Percentiles rank a stretch among this genome's conserved stretches.
Conservation (phyloP, 1,140 invertebrate species). For the Psilanteris sp. region DNA sequence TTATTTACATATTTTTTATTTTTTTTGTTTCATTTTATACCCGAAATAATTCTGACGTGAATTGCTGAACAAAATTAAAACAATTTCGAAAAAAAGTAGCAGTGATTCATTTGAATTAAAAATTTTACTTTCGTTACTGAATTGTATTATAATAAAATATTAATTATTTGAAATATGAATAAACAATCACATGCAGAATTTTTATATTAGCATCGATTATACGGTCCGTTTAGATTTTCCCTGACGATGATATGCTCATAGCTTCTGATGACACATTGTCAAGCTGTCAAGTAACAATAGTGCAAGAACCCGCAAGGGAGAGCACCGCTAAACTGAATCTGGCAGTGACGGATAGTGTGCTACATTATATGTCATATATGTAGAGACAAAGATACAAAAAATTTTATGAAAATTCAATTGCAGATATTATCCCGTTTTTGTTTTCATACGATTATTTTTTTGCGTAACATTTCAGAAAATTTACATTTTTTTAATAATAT, state of each 20-base stretch:
- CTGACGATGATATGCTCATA: constrained; percentile 42
- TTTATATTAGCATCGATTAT: constrained; percentile 35
- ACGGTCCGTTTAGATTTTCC: constrained; percentile 38
- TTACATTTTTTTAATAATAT: too few species aligned
- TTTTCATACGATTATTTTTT: not conserved
- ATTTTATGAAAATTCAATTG: constrained; percentile 40
- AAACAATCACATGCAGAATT: too few species aligned
- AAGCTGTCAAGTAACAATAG: constrained; percentile 61
- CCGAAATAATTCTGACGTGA: too few species aligned
- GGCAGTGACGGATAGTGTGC: constrained; percentile 58
- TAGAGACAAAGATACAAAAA: constrained; percentile 47
- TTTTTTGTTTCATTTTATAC: too few species aligned
- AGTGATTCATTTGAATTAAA: too few species aligned
- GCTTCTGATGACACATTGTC: constrained; percentile 61
- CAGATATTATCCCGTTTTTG: constrained; percentile 2
- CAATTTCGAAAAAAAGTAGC: too few species aligned
- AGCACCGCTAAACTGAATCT: constrained; percentile 58
- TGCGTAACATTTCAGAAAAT: too few species aligned
- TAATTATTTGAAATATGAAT: too few species aligned
- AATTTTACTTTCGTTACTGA: too few species aligned
- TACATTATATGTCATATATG: constrained; percentile 47
- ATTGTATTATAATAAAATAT: too few species aligned
- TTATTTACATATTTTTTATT: too few species aligned
- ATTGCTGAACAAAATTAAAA: too few species aligned
- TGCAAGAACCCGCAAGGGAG: constrained; percentile 56